phyloP scores from a whole-genome alignment of 2,888 invertebrate genomes.

The Ernsta delagoae region DNA sequence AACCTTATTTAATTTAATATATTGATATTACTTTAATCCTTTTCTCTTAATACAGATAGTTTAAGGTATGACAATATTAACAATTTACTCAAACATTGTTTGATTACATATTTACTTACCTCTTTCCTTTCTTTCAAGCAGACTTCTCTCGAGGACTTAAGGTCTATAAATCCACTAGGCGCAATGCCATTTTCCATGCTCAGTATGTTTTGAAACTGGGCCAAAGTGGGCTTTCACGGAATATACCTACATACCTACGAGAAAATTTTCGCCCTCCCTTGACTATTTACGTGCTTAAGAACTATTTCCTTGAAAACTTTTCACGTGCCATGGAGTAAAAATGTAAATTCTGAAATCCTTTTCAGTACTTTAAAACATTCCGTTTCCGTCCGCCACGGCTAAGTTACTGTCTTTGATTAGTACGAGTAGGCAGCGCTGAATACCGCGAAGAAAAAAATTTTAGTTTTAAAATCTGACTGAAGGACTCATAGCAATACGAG shows the following conservation, averaged over 20 bases:
- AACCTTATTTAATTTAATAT: too few species aligned
- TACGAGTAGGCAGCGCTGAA: constrained; percentile 9
- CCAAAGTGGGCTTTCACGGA: constrained; percentile 79
- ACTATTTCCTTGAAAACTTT: constrained; percentile 68
- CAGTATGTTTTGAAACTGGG: constrained; percentile 80
- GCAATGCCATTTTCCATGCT: constrained; percentile 76
- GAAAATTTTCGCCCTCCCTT: constrained; percentile 61
- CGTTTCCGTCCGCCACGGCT: constrained; percentile 28
- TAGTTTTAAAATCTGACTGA: too few species aligned
- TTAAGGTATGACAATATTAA: too few species aligned
- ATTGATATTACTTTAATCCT: too few species aligned
- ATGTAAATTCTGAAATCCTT: constrained; percentile 59
- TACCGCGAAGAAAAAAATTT: not conserved
- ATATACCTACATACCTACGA: constrained; percentile 55
- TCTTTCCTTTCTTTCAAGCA: constrained; percentile 36
- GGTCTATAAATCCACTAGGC: constrained; percentile 72
- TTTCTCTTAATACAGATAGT: too few species aligned
- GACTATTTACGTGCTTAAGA: constrained; percentile 75
- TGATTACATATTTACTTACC: constrained; percentile 23
- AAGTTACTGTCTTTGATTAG: constrained; percentile 34
- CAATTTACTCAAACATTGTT: too few species aligned
- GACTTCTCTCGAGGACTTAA: constrained; percentile 60
- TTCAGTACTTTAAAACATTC: constrained; percentile 37
- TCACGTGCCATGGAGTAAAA: constrained; percentile 65
- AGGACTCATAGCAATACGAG: too few species aligned